Evolutionary conservation across 1,140 invertebrate genomes (phyloP).

Genomic region (Macrobrachium nipponense): DNA sequence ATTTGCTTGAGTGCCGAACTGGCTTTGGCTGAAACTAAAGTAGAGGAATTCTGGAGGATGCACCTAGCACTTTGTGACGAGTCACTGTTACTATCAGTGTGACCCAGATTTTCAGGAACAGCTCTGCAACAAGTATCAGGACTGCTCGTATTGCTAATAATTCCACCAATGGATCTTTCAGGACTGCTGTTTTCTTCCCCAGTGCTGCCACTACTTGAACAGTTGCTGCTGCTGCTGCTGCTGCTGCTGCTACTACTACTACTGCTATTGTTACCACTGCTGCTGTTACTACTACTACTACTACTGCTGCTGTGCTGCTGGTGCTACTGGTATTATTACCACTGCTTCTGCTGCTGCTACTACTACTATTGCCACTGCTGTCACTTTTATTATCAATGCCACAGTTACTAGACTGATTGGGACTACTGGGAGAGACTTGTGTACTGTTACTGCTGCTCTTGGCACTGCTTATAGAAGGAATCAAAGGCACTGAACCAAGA

Average conservation of each 20-base stretch:
- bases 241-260: conserved; percentile 35
- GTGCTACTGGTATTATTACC: conserved; percentile 11
- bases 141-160: conserved; percentile 36
- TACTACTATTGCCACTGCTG: conserved; percentile 8
- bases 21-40: conserved; percentile 32
- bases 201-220: conserved; percentile 12
- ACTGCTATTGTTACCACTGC: conserved; percentile 31
- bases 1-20: conserved; percentile 58
- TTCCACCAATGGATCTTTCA: conserved; percentile 43
- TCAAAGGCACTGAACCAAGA: conserved; percentile 27
- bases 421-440: not conserved
- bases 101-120: conserved; percentile 27
- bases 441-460: not conserved
- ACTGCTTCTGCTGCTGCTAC: conserved; percentile 29
- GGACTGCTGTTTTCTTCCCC: conserved; percentile 31
- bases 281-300: conserved; percentile 21
- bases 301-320: conserved; percentile 23
- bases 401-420: not conserved
- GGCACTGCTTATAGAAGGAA: not conserved
- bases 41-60: conserved; percentile 18
- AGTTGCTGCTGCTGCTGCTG: conserved; percentile 41
- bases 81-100: conserved; percentile 50
- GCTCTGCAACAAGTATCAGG: conserved; percentile 31
- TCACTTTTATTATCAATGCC: not conserved
- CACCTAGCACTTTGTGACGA: conserved; percentile 31